These are phyloP conservation scores for Cataglyphis albicans DNA, from an alignment of 2,888 invertebrate species.

Conservation along the genomic window DNA sequence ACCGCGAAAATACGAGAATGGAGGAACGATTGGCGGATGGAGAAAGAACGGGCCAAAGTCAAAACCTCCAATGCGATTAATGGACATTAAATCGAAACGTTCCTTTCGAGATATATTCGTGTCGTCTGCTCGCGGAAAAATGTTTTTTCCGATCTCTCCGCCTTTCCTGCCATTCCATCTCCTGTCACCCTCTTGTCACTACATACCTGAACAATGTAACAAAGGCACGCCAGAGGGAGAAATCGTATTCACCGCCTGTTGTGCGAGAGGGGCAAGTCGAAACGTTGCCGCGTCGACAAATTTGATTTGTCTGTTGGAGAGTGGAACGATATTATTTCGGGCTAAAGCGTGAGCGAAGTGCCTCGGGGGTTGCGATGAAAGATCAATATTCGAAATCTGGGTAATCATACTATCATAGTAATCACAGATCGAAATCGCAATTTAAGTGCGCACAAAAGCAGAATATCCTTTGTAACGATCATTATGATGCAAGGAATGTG, in stretches of 20 bases:
- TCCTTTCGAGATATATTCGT: constrained; percentile 73
- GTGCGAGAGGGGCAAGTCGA: constrained; percentile 64
- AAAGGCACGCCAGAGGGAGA: constrained; percentile 67
- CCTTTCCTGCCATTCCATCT: constrained; percentile 15
- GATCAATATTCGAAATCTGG: constrained; percentile 54
- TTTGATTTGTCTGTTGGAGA: constrained; percentile 74
- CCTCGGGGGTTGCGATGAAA: constrained; percentile 43
- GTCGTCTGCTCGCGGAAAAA: constrained; percentile 58
- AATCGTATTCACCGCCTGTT: constrained; percentile 70
- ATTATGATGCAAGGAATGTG: not conserved
- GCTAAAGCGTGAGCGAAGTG: constrained; percentile 25
- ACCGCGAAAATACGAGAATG: constrained; percentile 42
- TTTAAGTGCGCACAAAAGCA: not conserved
- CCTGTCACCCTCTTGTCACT: constrained; percentile 46
- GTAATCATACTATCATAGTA: constrained; percentile 45
- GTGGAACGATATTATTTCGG: constrained; percentile 65
- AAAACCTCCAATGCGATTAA: constrained; percentile 79
- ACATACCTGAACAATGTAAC: constrained; percentile 55
- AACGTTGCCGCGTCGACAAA: constrained; percentile 70
- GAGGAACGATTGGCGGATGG: constrained; percentile 39
- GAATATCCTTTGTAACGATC: not conserved
- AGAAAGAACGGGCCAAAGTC: constrained; percentile 64
- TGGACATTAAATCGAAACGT: constrained; percentile 79
- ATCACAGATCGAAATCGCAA: constrained; percentile 15
- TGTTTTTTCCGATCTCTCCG: not conserved